Evolutionary conservation across 1,140 invertebrate genomes (phyloP).

Genomic region (Paraescarpia echinospica): DNA sequence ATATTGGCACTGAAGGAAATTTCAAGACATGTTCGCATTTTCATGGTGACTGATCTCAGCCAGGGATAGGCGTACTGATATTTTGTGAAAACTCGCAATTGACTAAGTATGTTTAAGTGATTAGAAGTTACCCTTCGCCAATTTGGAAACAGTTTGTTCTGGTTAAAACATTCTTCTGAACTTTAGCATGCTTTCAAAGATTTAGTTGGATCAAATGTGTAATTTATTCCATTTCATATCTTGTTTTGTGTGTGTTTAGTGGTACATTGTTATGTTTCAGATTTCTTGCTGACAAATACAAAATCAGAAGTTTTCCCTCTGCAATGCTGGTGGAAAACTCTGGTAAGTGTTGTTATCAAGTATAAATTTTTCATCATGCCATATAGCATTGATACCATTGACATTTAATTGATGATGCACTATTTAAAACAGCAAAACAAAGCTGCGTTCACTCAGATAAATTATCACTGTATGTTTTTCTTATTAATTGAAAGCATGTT

Average conservation of each 20-base stretch:
- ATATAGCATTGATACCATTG: background rate
- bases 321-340: background rate
- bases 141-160: background rate
- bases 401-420: background rate
- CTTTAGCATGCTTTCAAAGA: background rate
- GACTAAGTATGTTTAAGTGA: background rate
- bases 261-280: background rate
- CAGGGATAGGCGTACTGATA: background rate
- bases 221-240: background rate
- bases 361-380: background rate
- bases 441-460: background rate
- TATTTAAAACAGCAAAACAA: background rate
- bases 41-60: background rate
- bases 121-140: background rate
- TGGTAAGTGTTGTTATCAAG: background rate
- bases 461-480: background rate
- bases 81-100: background rate
- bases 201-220: background rate
- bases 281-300: slow-evolving; percentile 2
- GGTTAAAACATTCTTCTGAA: background rate
- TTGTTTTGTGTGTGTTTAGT: background rate
- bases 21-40: background rate
- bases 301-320: background rate
- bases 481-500: too few species aligned
- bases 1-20: background rate